Evolutionary conservation across 2,797 vertebrate genomes (phyloP).

Genomic region (Gallinago nigripennis): DNA sequence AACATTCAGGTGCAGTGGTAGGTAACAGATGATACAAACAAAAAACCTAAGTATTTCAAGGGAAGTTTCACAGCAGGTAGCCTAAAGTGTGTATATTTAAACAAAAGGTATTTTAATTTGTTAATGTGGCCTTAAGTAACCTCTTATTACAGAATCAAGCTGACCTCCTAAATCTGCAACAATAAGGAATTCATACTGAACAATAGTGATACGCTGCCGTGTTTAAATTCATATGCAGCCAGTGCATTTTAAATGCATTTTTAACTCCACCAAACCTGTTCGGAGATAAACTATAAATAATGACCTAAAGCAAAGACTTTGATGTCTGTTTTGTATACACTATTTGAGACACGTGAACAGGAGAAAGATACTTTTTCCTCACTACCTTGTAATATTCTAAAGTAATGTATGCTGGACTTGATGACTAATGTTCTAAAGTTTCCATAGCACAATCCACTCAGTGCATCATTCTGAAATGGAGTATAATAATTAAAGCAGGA

Average conservation of each 20-base stretch:
- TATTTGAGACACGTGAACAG: constrained; percentile 35
- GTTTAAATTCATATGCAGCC: not conserved
- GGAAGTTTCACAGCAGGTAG: not conserved
- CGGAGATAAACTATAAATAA: constrained; percentile 60
- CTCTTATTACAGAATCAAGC: not conserved
- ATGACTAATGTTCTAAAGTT: constrained; percentile 37
- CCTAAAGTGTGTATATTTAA: not conserved
- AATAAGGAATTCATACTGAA: not conserved
- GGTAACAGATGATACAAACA: not conserved
- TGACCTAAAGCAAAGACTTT: constrained; percentile 49
- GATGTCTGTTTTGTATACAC: constrained; percentile 51
- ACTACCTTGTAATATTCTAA: constrained; percentile 43
- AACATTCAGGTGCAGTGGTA: not conserved
- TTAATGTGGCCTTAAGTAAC: not conserved
- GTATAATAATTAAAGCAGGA: constrained; percentile 24
- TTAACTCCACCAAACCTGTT: constrained; percentile 52
- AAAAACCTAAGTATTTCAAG: not conserved
- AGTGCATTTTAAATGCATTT: constrained; percentile 21
- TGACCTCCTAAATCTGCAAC: not conserved
- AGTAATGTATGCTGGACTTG: constrained; percentile 7
- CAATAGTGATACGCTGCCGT: not conserved
- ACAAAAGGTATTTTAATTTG: not conserved
- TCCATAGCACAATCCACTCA: not conserved
- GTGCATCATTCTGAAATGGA: not conserved
- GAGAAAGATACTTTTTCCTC: constrained; percentile 41